Evolutionary conservation across 92 coral and sea anemone genomes (phyloP).

Genomic region (Palythoa caribaeorum): DNA sequence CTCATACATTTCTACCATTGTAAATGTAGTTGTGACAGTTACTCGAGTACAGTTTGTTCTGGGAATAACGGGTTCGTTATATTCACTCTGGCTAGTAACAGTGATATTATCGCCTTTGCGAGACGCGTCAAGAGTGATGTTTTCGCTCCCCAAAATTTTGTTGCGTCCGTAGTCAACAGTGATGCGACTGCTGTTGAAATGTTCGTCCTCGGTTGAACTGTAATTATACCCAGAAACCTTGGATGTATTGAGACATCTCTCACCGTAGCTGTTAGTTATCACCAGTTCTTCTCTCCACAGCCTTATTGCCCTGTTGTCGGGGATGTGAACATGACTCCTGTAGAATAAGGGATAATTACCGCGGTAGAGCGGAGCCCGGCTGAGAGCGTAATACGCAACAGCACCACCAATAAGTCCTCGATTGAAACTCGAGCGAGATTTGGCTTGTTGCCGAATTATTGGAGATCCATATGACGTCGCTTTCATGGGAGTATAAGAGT

Average conservation of each 20-base stretch:
- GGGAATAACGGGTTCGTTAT: constrained; percentile 13
- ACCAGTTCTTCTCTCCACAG: constrained; percentile 11
- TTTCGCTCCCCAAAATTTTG: neutral
- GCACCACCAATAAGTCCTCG: constrained; percentile 16
- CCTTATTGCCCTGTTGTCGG: constrained; percentile 30
- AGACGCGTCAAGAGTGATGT: constrained; percentile 8
- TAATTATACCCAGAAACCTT: neutral
- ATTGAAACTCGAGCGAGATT: constrained; percentile 21
- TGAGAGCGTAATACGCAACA: neutral
- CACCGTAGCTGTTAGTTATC: constrained; percentile 8
- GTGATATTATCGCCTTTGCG: constrained; percentile 18
- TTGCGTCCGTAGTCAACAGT: constrained; percentile 8
- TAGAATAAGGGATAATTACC: constrained; percentile 10
- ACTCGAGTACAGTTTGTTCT: constrained; percentile 30
- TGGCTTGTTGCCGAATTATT: constrained; percentile 23
- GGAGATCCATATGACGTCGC: constrained; percentile 20
- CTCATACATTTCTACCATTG: constrained; percentile 30
- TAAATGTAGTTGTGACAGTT: neutral
- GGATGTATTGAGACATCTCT: neutral
- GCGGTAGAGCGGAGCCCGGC: constrained; percentile 15
- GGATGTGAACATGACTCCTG: constrained; percentile 12
- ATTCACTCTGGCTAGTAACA: constrained; percentile 12
- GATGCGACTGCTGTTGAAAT: neutral
- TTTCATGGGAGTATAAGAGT: constrained; percentile 22
- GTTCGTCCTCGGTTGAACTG: neutral